Evolutionary conservation across 92 coral and sea anemone genomes (phyloP), one percentile per base, ranked within the genome.

Genomic region (Galaxea fascicularis): DNA sequence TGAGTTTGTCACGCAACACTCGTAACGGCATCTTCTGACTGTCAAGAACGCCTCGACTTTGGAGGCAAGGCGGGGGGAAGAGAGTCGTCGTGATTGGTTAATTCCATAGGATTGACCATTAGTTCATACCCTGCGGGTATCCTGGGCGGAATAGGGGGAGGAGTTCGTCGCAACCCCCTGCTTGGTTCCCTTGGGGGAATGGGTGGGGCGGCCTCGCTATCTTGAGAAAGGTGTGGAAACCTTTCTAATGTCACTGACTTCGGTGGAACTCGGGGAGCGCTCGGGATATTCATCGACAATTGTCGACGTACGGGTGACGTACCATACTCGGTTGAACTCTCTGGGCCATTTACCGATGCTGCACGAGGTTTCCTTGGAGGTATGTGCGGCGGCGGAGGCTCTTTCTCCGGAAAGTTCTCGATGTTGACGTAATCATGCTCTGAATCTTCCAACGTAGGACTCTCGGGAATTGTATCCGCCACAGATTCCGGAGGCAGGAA

Each of bases 391-490:
- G 98, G 96, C 28, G 87, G 87, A 21, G 81, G 80, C 28, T 93
- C 96, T 66, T 91, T 88, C 66, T 90, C 91, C 41, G 95, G 97
- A 89, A 93, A 91, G 90, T 91, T 86, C 59, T 91, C 91, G 78
- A 95, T 93, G 92, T 94, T 94, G 29, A 89, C 95, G 57, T 94
- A 94, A 66, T 94, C 98, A 16, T 93, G 98, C 67, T 92, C 98
- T 25, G 79, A 54, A 52, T 94, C 95, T 63, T 89, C 93, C 59
- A 68, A 20, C 74, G 31, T n/a, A 78, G 95, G 93, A 21, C 91
- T 80, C 83, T 93, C 96, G 56, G 94, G 94, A 82, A 87, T 79
- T 15, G 83, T 87, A 49, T 83, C 83, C 28, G 90, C 89, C 41
- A 93, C 82, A 63, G 82, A 78, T 31, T 90, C 90, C 47, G 92